These are phyloP conservation scores for Liasis olivaceus DNA, from an alignment of 2,797 vertebrate species.

Conservation along the genomic window DNA sequence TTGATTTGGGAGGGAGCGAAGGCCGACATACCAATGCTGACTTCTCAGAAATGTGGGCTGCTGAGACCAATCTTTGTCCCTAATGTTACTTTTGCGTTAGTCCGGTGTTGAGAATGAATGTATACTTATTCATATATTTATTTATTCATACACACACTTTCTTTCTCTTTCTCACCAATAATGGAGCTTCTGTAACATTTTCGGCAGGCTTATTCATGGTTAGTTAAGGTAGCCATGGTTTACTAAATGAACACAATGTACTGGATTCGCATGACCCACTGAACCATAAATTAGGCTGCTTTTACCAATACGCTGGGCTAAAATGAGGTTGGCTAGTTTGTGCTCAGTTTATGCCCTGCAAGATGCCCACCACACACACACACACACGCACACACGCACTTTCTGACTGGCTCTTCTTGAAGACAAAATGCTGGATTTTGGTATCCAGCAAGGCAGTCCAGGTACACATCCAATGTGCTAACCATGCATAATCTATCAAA, in stretches of 20 bases:
- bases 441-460: not conserved
- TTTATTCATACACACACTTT: not conserved
- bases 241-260: not conserved
- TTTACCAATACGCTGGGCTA: not conserved
- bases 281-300: not conserved
- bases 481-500: not conserved
- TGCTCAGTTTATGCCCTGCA: not conserved
- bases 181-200: not conserved
- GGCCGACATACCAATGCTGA: not conserved
- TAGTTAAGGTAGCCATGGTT: not conserved
- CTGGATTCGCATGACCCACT: not conserved
- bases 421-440: not conserved
- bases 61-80: too few species aligned
- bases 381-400: too few species aligned
- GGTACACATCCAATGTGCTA: not conserved
- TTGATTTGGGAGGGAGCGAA: not conserved
- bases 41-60: not conserved
- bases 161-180: too few species aligned
- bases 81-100: not conserved
- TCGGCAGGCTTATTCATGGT: not conserved
- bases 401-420: not conserved
- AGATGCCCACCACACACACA: too few species aligned
- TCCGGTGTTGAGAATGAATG: not conserved
- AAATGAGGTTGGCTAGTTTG: not conserved
- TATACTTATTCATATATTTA: not conserved